Evolutionary conservation across 1,140 invertebrate genomes (phyloP).

Genomic region (Fragariocoptes setiger): DNA sequence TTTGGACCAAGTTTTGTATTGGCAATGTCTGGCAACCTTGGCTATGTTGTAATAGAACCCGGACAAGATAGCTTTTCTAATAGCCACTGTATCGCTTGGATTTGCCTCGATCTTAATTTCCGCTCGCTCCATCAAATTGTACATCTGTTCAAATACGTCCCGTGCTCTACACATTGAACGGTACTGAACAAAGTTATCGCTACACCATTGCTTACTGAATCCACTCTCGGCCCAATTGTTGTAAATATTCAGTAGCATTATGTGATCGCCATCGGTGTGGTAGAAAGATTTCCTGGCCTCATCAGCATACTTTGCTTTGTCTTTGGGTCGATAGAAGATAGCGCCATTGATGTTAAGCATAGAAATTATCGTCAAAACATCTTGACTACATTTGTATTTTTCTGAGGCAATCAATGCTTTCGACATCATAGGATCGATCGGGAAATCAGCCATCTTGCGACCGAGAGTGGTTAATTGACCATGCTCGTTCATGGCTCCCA

Average conservation of each 20-base stretch:
- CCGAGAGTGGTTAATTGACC: conserved; percentile 72
- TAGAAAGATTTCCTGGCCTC: conserved; percentile 98
- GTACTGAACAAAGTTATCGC: conserved; percentile 93
- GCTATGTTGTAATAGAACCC: conserved; percentile 96
- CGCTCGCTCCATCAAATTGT: conserved; percentile 92
- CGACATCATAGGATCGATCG: conserved; percentile 84
- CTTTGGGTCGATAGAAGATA: conserved; percentile 68
- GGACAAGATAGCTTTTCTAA: conserved; percentile 92
- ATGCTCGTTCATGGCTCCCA: conserved; percentile 87
- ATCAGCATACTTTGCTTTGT: conserved; percentile 89
- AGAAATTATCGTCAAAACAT: conserved; percentile 88
- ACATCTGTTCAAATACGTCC: conserved; percentile 85
- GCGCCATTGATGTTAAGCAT: conserved; percentile 90
- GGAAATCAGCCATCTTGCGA: conserved; percentile 92
- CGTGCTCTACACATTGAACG: conserved; percentile 81
- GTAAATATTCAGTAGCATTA: conserved; percentile 87
- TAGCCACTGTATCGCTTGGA: conserved; percentile 66
- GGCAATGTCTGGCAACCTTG: conserved; percentile 96
- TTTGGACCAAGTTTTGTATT: conserved; percentile 83
- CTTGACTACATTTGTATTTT: conserved; percentile 86
- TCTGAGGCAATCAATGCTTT: conserved; percentile 99
- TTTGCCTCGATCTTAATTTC: conserved; percentile 89
- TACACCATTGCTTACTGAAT: conserved; percentile 96
- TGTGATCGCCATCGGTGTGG: conserved; percentile 87
- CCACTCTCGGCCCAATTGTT: conserved; percentile 99